Percentiles rank a stretch among this genome's conserved stretches.
Evolutionary conservation across 2,797 vertebrate genomes (phyloP).

Genomic region (Tarsius wallacei): DNA sequence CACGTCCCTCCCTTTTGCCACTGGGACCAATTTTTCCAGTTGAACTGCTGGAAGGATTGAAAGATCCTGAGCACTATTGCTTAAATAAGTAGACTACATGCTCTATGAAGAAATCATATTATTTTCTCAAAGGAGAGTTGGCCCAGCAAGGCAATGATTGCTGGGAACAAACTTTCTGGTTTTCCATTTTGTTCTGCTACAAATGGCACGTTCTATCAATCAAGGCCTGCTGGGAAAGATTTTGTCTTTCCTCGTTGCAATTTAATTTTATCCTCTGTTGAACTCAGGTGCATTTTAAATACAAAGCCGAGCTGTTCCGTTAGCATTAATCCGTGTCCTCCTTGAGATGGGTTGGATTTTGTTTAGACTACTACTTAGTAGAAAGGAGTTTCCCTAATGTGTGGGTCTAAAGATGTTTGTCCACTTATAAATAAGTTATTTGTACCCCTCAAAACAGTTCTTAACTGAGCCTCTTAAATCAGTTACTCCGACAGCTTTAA

Average conservation of each 20-base stretch:
- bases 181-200: conserved; percentile 88
- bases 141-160: conserved; percentile 87
- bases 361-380: conserved; percentile 54
- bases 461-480: conserved; percentile 36
- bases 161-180: conserved; percentile 90
- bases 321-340: conserved; percentile 82
- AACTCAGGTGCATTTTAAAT: conserved; percentile 84
- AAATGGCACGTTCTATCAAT: conserved; percentile 90
- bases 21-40: conserved; percentile 89
- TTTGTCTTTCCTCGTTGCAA: conserved; percentile 85
- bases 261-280: conserved; percentile 88
- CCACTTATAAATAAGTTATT: conserved; percentile 70
- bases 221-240: conserved; percentile 87
- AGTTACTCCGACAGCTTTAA: not conserved
- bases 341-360: conserved; percentile 54
- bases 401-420: conserved; percentile 70
- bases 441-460: not conserved
- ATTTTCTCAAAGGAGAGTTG: conserved; percentile 91
- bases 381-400: conserved; percentile 67
- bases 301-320: conserved; percentile 62
- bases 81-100: conserved; percentile 91
- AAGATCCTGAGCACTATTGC: conserved; percentile 89
- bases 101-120: conserved; percentile 89
- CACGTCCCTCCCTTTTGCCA: conserved; percentile 79
- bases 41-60: conserved; percentile 89